These are phyloP conservation scores for Albula goreensis DNA, from an alignment of 2,113 vertebrate genomes.

Conservation along the genomic window DNA sequence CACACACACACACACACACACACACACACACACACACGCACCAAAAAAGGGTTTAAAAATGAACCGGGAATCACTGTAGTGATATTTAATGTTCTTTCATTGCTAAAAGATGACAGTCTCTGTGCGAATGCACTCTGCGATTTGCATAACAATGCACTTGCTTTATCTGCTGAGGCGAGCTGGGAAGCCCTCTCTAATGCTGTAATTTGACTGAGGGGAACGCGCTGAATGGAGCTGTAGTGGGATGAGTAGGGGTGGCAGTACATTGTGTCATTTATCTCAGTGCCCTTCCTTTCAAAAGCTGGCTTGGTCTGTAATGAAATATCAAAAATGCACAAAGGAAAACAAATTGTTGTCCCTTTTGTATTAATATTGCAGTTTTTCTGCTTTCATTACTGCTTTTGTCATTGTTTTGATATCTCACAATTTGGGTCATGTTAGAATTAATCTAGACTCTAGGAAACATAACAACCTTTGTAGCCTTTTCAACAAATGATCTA, in stretches of 20 bases:
- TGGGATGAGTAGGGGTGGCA: too few species aligned
- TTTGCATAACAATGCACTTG: neutral
- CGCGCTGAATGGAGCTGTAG: neutral
- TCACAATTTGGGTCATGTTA: neutral
- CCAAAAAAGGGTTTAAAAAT: neutral
- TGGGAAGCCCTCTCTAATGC: neutral
- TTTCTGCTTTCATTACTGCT: neutral
- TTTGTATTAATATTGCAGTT: neutral
- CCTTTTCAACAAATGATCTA: neutral
- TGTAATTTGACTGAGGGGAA: neutral
- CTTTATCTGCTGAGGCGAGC: neutral
- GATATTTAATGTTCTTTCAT: neutral
- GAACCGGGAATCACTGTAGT: neutral
- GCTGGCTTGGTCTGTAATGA: neutral
- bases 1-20: too few species aligned
- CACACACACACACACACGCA: too few species aligned
- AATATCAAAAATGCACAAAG: neutral
- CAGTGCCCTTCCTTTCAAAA: neutral
- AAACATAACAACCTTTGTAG: neutral
- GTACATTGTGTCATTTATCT: neutral
- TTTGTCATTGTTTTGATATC: neutral
- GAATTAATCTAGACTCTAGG: neutral
- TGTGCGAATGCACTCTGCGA: neutral
- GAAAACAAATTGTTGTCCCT: neutral
- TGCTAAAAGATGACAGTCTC: neutral